Percentiles rank a stretch among this genome's conserved stretches.
These are phyloP conservation scores for Tachina fera DNA, from an alignment of 2,888 invertebrate species.

Conservation along the genomic window DNA sequence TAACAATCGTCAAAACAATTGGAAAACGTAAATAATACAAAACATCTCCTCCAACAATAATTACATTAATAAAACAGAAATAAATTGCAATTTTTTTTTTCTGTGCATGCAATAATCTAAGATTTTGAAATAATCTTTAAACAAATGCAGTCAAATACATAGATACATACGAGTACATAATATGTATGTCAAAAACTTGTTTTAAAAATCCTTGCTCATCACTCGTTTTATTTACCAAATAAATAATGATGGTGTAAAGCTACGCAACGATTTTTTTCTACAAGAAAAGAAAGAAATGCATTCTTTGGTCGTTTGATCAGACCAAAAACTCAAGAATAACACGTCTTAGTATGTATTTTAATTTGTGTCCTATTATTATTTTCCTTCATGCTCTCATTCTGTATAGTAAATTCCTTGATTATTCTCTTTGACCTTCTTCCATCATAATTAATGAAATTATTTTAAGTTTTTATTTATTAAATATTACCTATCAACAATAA, in stretches of 20 bases:
- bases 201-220: background rate
- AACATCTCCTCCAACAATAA: conserved; percentile 26
- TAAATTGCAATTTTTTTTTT: conserved; percentile 22
- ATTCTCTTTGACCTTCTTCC: conserved; percentile 3
- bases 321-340: conserved; percentile 41
- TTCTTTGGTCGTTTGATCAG: conserved; percentile 49
- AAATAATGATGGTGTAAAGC: background rate
- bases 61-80: conserved; percentile 5
- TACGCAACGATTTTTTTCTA: background rate
- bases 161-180: background rate
- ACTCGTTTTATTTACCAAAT: background rate
- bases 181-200: background rate
- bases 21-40: conserved; percentile 81
- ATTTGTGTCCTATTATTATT: conserved; percentile 40
- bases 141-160: conserved; percentile 31
- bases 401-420: conserved; percentile 58
- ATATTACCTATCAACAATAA: conserved; percentile 30
- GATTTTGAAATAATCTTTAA: conserved; percentile 36
- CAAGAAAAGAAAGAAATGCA: conserved; percentile 14
- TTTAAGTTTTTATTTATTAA: conserved; percentile 66
- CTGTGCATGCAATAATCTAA: conserved; percentile 47
- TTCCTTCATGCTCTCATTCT: conserved; percentile 46
- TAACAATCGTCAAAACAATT: conserved; percentile 83
- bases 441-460: conserved; percentile 56
- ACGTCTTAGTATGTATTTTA: conserved; percentile 9